These are phyloP conservation scores for Peromyscus californicus DNA, from an alignment of 2,113 vertebrate species.

Conservation along the genomic window DNA sequence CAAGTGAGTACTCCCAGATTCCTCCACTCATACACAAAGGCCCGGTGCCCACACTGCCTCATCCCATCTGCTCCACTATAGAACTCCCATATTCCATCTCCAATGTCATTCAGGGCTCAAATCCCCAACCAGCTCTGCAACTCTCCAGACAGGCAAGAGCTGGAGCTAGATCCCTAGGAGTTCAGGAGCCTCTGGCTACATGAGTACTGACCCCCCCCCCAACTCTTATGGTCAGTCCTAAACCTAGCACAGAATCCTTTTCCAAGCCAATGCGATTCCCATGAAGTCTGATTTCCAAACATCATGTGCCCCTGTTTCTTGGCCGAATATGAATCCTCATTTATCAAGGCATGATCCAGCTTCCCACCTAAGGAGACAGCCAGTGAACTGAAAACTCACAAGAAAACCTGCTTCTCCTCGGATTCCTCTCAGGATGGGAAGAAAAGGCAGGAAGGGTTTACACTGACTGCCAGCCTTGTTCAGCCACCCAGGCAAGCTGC, in stretches of 20 bases:
- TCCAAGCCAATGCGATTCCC: not conserved
- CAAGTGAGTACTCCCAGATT: slow-evolving; percentile 88
- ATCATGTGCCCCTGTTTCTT: not conserved
- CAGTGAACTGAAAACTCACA: not conserved
- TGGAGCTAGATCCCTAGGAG: not conserved
- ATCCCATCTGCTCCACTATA: no score
- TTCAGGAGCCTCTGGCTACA: not conserved
- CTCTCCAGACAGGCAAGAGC: not conserved
- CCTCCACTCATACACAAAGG: not conserved
- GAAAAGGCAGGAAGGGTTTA: not conserved
- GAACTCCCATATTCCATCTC: not conserved
- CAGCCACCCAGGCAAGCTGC: not conserved
- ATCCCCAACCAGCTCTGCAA: not conserved
- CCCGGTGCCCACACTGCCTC: not conserved
- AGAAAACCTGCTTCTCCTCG: not conserved
- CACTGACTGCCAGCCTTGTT: not conserved
- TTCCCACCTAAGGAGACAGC: not conserved
- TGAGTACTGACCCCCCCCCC: not conserved
- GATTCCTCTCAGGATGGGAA: not conserved
- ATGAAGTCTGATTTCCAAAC: not conserved
- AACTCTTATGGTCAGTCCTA: not conserved
- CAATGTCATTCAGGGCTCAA: not conserved
- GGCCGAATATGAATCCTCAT: not conserved
- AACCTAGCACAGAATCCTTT: not conserved
- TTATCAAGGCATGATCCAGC: not conserved